Evolutionary conservation across 2,113 vertebrate genomes (phyloP).

Genomic region (Limnothrissa miodon): DNA sequence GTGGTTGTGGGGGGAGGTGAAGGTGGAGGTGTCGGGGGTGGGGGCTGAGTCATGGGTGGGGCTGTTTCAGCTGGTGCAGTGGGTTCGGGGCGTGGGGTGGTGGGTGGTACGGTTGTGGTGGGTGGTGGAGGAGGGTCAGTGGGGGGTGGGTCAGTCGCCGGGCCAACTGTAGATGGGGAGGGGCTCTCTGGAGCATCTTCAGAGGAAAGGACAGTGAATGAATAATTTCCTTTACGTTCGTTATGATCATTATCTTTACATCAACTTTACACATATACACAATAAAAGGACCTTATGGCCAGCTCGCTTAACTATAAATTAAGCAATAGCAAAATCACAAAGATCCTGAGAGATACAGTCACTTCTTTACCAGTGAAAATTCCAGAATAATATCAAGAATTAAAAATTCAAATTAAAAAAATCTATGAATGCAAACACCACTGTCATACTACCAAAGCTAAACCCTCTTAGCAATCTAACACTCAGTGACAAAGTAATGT

Average conservation of each 20-base stretch:
- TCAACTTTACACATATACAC: background rate
- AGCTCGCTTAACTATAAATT: background rate
- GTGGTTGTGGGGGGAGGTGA: background rate
- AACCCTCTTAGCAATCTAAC: background rate
- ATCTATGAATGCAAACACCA: too few species aligned
- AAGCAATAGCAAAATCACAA: background rate
- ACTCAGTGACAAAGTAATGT: background rate
- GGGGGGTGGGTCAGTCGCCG: constrained; percentile 4
- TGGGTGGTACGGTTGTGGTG: background rate
- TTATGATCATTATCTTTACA: background rate
- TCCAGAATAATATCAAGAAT: too few species aligned
- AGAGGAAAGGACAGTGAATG: background rate
- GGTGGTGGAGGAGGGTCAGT: constrained; percentile 25
- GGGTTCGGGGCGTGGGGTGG: background rate
- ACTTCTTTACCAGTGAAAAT: too few species aligned
- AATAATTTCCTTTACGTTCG: background rate
- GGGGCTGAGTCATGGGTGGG: background rate
- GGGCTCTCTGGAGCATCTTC: background rate
- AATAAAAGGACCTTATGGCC: background rate
- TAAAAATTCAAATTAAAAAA: too few species aligned
- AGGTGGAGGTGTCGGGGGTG: background rate
- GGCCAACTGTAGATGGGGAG: background rate
- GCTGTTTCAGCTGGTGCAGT: background rate
- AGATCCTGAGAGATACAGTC: background rate
- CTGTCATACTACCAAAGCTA: background rate